A percentile compares a stretch with the other conserved stretches of the same genome.
Conservation (phyloP, 2,113 vertebrate genomes). For the Ciconia boyciana region DNA sequence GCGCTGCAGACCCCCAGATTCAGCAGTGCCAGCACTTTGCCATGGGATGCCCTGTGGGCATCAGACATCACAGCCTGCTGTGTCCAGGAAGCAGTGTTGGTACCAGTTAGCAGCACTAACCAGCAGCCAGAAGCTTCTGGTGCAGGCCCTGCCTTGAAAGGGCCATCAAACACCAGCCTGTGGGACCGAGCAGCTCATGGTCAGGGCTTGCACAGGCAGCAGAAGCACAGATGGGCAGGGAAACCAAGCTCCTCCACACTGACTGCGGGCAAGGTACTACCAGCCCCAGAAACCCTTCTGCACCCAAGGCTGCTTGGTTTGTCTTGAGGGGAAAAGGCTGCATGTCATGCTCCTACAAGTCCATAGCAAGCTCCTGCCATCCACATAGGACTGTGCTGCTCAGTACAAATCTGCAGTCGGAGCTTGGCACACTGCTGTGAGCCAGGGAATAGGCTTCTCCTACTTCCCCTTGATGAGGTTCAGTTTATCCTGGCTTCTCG, state of each 20-base stretch:
- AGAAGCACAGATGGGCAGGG: neutral
- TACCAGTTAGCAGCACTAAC: rapidly evolving
- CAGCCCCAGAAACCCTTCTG: neutral
- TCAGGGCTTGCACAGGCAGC: neutral
- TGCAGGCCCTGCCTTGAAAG: neutral
- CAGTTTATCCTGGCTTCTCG: neutral
- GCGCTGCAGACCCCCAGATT: neutral
- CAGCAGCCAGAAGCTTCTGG: neutral
- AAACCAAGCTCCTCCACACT: neutral
- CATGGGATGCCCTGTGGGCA: neutral
- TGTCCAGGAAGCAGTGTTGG: neutral
- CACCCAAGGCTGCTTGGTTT: neutral
- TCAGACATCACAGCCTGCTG: neutral
- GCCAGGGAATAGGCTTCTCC: neutral
- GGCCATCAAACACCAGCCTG: neutral
- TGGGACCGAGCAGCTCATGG: rapidly evolving
- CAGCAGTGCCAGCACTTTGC: neutral
- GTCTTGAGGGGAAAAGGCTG: neutral
- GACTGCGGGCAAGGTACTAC: too few species aligned
- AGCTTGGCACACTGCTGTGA: rapidly evolving
- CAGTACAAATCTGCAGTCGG: neutral
- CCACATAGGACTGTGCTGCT: neutral
- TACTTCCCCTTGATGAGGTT: neutral
- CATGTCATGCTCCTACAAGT: neutral
- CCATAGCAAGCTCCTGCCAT: neutral